Percentiles rank a stretch among this genome's conserved stretches.
These are phyloP conservation scores for Australoheros scitulus DNA, from an alignment of 2,113 vertebrate species.

Conservation along the genomic window DNA sequence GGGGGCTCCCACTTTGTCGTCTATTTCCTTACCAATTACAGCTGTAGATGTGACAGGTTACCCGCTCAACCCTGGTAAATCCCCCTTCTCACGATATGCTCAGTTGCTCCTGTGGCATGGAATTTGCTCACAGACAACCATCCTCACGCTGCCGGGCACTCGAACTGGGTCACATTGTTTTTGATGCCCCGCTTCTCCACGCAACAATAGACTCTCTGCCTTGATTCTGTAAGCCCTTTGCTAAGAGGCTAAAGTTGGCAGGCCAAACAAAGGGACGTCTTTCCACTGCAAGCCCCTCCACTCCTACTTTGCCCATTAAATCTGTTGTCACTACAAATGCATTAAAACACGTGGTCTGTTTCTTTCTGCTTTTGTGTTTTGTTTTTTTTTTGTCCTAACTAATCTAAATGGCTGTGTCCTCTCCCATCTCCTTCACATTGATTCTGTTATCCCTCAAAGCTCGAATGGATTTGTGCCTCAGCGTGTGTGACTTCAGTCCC, in stretches of 20 bases:
- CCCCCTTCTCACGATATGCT: conserved; percentile 31
- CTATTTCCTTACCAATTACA: conserved; percentile 46
- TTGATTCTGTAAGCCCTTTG: conserved; percentile 54
- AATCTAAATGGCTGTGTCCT: conserved; percentile 26
- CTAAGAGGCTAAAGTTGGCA: conserved; percentile 69
- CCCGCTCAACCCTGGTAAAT: conserved; percentile 47
- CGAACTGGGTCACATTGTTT: conserved; percentile 61
- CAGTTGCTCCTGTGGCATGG: conserved; percentile 33
- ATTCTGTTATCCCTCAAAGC: conserved; percentile 21
- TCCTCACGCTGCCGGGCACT: conserved; percentile 32
- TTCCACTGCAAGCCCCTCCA: conserved; percentile 32
- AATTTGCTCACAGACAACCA: conserved; percentile 34
- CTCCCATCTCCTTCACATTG: conserved; percentile 21
- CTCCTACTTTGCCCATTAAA: conserved; percentile 41
- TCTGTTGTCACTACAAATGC: conserved; percentile 29
- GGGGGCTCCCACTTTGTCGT: background rate
- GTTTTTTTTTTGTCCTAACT: background rate
- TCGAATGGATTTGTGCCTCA: conserved; percentile 28
- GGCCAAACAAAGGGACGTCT: conserved; percentile 53
- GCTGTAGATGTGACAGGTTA: conserved; percentile 46
- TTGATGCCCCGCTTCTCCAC: conserved; percentile 53
- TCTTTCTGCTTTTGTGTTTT: background rate
- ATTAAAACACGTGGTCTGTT: conserved; percentile 4
- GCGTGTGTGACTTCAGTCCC: background rate
- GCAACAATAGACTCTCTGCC: conserved; percentile 60